Percentiles rank a stretch among this genome's conserved stretches.
Evolutionary conservation across 2,888 invertebrate genomes (phyloP).

Genomic region (Ochropacha duplaris): DNA sequence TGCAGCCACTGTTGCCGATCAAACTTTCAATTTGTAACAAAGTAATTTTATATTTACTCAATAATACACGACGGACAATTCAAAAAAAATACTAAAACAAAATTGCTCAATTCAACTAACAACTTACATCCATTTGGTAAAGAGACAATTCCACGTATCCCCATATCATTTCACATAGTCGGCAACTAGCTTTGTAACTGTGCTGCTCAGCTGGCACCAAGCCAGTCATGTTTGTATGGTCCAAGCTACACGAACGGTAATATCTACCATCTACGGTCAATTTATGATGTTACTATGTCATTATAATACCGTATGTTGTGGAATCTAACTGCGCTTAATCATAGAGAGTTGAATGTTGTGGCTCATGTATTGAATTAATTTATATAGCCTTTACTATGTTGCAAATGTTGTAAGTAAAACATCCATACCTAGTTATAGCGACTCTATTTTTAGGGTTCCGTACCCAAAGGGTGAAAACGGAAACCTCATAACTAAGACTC

Average conservation of each 20-base stretch:
- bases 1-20: no score
- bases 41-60: not conserved
- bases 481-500: no score
- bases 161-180: conserved; percentile 29
- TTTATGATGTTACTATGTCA: conserved; percentile 33
- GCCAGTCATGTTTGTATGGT: conserved; percentile 33
- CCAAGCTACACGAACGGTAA: conserved; percentile 13
- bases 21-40: no score
- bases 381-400: not conserved
- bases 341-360: not conserved
- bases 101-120: not conserved
- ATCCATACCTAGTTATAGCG: no score
- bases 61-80: not conserved
- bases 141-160: conserved; percentile 31
- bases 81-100: not conserved
- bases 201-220: conserved; percentile 28
- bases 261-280: conserved; percentile 27
- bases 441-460: no score
- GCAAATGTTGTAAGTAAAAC: not conserved
- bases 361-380: not conserved
- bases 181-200: conserved; percentile 12
- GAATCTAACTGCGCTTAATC: conserved; percentile 2
- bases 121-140: conserved; percentile 2
- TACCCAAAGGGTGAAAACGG: no score
- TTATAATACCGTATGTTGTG: conserved; percentile 11